Base-by-base conservation (phyloP, 2,797 vertebrate genomes). In the Zalophus californianus region DNA sequence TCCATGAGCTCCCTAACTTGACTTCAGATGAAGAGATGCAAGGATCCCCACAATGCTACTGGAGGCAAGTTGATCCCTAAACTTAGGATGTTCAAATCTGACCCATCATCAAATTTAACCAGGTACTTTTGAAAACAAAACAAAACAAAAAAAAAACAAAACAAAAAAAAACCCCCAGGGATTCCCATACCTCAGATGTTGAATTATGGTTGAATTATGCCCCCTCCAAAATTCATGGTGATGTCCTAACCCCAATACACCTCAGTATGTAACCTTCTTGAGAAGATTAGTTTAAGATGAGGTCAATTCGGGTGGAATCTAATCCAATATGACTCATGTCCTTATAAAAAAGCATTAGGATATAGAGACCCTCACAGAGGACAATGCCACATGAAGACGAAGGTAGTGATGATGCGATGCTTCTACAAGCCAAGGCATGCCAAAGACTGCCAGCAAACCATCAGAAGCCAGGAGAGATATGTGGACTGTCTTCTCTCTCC, bases 401-500 rank as follows among this genome's bases (percentile, higher is more conserved):
- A 88, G 70, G n/a, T 21, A 68, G 44, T 72, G n/a, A 52, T 87
- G 35, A 32, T 8, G 0, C 4, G 7, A 89, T 21, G 44, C 23
- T 88, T 86, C 70, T 82, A 7, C 3, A 68, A 87, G 58, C 29
- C 56, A 84, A 86, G 54, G 23, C 86, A 23, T 11, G 25, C 25
- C 38, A 38, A 73, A 48, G 58, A 70, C 9, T 27, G 8, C 52
- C 72, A 27, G 58, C 29, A 62, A 90, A 29, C 41, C 25, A 7
- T 14, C 77, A 78, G 27, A 44, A 84, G 38, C 14, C 9, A 4
- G 29, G 8, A 8, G 14, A 56, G 3, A 91, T 3, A 0, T 18
- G 27, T 2, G 52, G n/a, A 15, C 23, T 0, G 21, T 4, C 29
- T 18, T 23, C 6, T n/a, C 35, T 62, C n/a, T 23, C 11, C 41